phyloP scores from a whole-genome alignment of 2,888 invertebrate species.

The Acrobasis consociella region DNA sequence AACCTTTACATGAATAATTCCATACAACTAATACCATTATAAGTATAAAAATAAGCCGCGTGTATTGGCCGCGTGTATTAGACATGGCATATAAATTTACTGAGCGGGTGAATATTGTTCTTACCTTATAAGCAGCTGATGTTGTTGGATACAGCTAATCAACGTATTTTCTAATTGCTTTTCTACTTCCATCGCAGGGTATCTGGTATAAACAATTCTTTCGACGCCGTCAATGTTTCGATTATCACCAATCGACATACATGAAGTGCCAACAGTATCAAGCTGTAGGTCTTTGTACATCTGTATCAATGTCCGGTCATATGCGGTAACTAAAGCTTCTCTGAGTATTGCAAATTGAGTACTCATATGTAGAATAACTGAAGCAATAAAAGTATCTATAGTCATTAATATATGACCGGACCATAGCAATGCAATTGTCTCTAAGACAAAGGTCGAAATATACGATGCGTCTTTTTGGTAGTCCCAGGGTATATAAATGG shows the following conservation, averaged over 20 bases:
- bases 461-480: slow-evolving; percentile 63
- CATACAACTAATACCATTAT: no score
- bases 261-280: slow-evolving; percentile 33
- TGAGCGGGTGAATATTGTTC: background rate
- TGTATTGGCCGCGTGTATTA: background rate
- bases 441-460: slow-evolving; percentile 64
- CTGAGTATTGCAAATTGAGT: slow-evolving; percentile 64
- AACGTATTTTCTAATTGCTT: slow-evolving; percentile 55
- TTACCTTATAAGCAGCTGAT: slow-evolving; percentile 67
- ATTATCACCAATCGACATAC: slow-evolving; percentile 24
- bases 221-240: slow-evolving; percentile 43
- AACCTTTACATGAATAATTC: no score
- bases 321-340: slow-evolving; percentile 65
- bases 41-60: no score
- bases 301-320: slow-evolving; percentile 59
- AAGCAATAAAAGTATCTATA: slow-evolving; percentile 73
- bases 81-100: background rate
- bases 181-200: slow-evolving; percentile 55
- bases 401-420: slow-evolving; percentile 76
- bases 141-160: slow-evolving; percentile 65
- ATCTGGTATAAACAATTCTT: slow-evolving; percentile 48
- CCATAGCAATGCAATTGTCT: slow-evolving; percentile 70
- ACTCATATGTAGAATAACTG: slow-evolving; percentile 73
- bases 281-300: slow-evolving; percentile 42
- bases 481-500: slow-evolving; percentile 75